These are phyloP conservation scores for Conops quadrifasciatus DNA, from an alignment of 2,888 invertebrate species.

Conservation along the genomic window DNA sequence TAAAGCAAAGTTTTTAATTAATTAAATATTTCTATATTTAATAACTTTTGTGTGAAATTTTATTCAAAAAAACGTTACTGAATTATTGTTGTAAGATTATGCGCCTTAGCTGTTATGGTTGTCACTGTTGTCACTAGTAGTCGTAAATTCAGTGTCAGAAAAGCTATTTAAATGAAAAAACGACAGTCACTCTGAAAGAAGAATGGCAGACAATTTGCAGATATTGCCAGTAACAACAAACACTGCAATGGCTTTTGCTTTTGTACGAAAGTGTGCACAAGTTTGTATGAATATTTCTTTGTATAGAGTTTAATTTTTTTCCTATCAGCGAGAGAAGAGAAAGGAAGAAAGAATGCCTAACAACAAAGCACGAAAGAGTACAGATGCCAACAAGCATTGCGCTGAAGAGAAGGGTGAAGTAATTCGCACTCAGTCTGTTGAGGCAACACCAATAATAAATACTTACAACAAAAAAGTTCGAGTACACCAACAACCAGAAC, in stretches of 20 bases:
- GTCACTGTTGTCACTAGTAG: background rate
- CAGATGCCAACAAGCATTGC: constrained; percentile 15
- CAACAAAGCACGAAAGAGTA: background rate
- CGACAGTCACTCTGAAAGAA: background rate
- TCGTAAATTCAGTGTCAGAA: background rate
- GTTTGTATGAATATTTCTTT: no score
- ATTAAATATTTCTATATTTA: no score
- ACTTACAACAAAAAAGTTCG: background rate
- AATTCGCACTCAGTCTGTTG: no score
- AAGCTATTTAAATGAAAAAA: background rate
- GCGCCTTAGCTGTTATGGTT: background rate
- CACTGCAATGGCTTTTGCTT: no score
- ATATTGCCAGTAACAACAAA: background rate
- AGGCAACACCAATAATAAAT: background rate
- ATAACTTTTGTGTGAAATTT: no score
- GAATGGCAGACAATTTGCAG: background rate
- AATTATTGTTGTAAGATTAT: no score
- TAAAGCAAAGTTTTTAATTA: no score
- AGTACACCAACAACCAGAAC: constrained; percentile 14
- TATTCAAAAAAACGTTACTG: no score
- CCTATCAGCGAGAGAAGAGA: no score
- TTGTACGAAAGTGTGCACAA: no score
- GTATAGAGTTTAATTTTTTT: no score
- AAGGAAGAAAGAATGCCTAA: background rate
- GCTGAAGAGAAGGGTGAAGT: constrained; percentile 6